Base-by-base conservation (phyloP, 2,113 vertebrate species). In the Telmatochromis brichardi region DNA sequence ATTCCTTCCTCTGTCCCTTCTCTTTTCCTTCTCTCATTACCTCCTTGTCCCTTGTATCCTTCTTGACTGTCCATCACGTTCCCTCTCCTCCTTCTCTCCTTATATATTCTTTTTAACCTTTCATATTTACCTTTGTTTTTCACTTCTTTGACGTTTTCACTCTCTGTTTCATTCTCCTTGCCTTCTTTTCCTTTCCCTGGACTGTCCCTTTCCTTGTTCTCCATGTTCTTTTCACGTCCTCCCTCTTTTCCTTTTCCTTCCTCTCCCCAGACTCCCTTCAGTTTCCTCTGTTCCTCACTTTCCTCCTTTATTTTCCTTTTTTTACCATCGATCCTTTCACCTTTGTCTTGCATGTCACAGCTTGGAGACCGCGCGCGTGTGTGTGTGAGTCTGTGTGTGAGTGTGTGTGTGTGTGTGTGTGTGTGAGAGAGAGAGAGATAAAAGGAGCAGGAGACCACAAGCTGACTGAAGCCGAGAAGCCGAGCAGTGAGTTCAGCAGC, bases 291-390 rank as follows among this genome's bases (percentile, higher is more conserved):
- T 73, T 45, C 1, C n/a, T 45, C n/a, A 15, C 21, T 73, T 23
- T 33, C n/a, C 26, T 35, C 26, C 5, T 50, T 37, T 55, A 40
- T 8, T 51, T 76, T 8, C 37, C 28, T 17, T 78, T 57, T 57
- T 21, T n/a, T 3, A 37, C 5, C 81, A 35, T 68, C 26, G 1
- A n/a, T 73, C 40, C 40, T 76, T 76, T 76, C 23, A 17, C 68
- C 15, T 58, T 35, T 86, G 76, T 55, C 90, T 79, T 17, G 33
- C 86, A 84, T 94, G 89, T 88, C 89, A 85, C 81, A 84, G 90
- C 92, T 89, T 90, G 93, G 87, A 51, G 28, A 85, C 55, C 1
- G 12, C 14, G 55, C 3, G 13, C 10, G 5, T 33, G 6, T 3
- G 5, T 3, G 9, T 4, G 17, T 3, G 5, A 2, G 35, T 11